These are phyloP conservation scores for Gambusia holbrooki DNA, from an alignment of 2,113 vertebrate genomes.

Conservation along the genomic window DNA sequence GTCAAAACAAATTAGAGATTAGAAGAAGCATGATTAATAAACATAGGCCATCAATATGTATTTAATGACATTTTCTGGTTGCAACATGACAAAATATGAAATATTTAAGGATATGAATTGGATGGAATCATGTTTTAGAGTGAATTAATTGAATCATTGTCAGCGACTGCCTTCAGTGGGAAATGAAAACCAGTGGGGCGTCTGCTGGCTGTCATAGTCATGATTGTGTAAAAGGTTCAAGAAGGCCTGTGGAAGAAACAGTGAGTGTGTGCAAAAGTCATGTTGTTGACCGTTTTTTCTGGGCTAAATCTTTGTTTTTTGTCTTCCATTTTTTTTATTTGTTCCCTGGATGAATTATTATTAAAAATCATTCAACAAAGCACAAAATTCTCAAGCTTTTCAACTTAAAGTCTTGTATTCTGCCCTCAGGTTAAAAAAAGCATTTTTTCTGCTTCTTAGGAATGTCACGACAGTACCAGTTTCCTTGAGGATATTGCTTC, in stretches of 20 bases:
- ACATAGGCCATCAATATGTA: neutral
- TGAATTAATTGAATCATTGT: slow-evolving; percentile 56
- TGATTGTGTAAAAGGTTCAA: slow-evolving; percentile 25
- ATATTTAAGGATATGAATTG: neutral
- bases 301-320: slow-evolving; percentile 47
- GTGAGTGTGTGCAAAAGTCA: slow-evolving; percentile 35
- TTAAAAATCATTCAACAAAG: slow-evolving; percentile 25
- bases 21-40: neutral
- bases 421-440: slow-evolving; percentile 45
- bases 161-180: slow-evolving; percentile 1
- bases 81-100: neutral
- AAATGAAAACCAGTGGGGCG: slow-evolving; percentile 4
- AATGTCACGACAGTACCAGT: slow-evolving; percentile 89
- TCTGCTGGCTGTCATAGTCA: slow-evolving; percentile 31
- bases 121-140: slow-evolving; percentile 29
- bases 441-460: slow-evolving; percentile 80
- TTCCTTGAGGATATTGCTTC: slow-evolving; percentile 89
- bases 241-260: slow-evolving; percentile 19
- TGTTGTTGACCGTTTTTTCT: slow-evolving; percentile 42
- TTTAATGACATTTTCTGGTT: neutral
- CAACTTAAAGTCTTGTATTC: slow-evolving; percentile 40
- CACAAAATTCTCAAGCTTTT: slow-evolving; percentile 46
- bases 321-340: slow-evolving; percentile 46
- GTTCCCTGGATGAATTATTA: slow-evolving; percentile 17
- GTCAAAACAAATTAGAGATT: neutral